Evolutionary conservation across 1,140 invertebrate species (phyloP).

Genomic region (Sitobion miscanthi): DNA sequence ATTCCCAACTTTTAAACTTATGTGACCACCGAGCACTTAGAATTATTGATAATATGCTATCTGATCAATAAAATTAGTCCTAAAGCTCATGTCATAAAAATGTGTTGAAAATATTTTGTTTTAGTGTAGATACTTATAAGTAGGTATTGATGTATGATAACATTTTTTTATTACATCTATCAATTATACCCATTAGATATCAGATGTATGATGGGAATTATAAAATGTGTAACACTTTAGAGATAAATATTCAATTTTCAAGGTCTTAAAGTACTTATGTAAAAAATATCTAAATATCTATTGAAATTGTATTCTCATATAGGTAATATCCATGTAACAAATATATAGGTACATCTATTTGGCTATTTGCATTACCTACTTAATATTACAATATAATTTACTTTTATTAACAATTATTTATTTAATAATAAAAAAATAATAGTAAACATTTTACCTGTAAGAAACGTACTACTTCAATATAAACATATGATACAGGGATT

Average conservation of each 20-base stretch:
- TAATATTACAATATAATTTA: background rate
- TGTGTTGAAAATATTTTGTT: background rate
- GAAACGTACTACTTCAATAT: constrained; percentile 94
- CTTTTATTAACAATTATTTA: background rate
- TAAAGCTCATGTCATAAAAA: background rate
- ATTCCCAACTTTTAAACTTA: background rate
- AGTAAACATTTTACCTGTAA: constrained; percentile 70
- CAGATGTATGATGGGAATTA: background rate
- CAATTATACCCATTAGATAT: background rate
- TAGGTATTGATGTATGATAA: background rate
- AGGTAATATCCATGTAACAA: background rate
- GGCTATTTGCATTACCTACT: background rate
- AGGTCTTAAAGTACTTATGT: background rate
- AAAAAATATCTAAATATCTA: background rate
- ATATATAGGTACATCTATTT: background rate
- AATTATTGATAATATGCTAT: background rate
- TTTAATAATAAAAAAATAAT: background rate
- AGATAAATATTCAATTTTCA: background rate
- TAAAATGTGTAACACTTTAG: background rate
- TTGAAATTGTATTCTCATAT: background rate
- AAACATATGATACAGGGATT: constrained; percentile 98
- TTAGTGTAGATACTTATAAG: background rate
- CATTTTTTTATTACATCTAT: background rate
- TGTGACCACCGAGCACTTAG: background rate
- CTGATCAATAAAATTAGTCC: background rate